Conservation (phyloP, 2,797 vertebrate species). For the Molossus molossus region DNA sequence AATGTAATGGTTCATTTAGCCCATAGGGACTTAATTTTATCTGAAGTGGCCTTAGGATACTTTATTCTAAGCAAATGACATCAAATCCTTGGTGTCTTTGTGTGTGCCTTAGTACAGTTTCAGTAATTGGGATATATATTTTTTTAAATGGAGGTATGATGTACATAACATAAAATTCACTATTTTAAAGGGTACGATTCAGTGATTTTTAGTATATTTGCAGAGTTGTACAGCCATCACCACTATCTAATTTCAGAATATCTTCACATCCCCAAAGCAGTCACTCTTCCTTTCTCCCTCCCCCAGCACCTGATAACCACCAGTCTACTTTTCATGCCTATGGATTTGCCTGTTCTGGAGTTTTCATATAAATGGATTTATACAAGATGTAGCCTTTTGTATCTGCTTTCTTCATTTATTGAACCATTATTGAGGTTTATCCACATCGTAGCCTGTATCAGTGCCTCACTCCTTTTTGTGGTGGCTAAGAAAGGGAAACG, state of each 20-base stretch:
- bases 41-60: not conserved
- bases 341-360: not conserved
- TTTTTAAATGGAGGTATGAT: conserved; percentile 24
- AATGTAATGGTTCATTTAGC: conserved; percentile 59
- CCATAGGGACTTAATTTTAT: conserved; percentile 54
- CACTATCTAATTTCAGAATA: not conserved
- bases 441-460: not conserved
- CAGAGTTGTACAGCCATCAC: not conserved
- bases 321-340: not conserved
- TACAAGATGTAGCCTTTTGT: not conserved
- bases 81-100: not conserved
- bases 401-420: not conserved
- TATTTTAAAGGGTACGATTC: conserved; percentile 9
- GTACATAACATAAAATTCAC: conserved; percentile 19
- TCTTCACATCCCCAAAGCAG: not conserved
- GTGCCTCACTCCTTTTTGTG: not conserved
- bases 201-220: not conserved
- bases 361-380: not conserved
- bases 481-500: not conserved
- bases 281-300: not conserved
- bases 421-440: not conserved
- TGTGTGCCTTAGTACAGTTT: conserved; percentile 62
- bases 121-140: not conserved
- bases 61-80: not conserved
- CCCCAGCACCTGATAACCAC: not conserved